These are phyloP conservation scores for Porites lobata DNA, from an alignment of 92 coral and sea anemone species.

Conservation along the genomic window DNA sequence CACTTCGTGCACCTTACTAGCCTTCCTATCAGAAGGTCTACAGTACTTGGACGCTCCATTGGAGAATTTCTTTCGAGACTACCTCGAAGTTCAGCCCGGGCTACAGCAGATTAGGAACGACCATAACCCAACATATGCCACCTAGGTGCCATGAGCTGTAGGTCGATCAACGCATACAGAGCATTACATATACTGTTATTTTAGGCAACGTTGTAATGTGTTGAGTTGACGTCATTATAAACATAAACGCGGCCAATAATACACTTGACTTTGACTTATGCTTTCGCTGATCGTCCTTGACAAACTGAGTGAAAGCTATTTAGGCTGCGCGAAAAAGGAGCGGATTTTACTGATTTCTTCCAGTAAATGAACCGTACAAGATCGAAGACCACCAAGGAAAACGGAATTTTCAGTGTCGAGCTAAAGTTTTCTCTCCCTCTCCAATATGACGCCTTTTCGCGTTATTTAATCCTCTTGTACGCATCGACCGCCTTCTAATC, in stretches of 20 bases:
- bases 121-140: not conserved
- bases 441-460: too few species aligned
- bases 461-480: too few species aligned
- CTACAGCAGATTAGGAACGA: too few species aligned
- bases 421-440: too few species aligned
- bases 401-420: too few species aligned
- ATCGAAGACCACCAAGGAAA: too few species aligned
- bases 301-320: too few species aligned
- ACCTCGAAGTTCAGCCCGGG: too few species aligned
- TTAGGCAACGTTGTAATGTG: not conserved
- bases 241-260: not conserved
- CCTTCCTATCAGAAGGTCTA: not conserved
- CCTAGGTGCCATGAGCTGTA: not conserved
- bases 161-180: constrained; percentile 1
- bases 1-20: constrained; percentile 5
- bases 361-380: too few species aligned
- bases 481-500: too few species aligned
- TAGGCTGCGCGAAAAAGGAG: too few species aligned
- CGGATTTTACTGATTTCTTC: too few species aligned
- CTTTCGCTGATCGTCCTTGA: not conserved
- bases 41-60: constrained; percentile 18
- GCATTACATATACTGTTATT: constrained; percentile 5
- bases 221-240: constrained; percentile 31
- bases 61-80: not conserved
- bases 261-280: not conserved